phyloP scores from a whole-genome alignment of 2,113 vertebrate species.

The Columba janthina region DNA sequence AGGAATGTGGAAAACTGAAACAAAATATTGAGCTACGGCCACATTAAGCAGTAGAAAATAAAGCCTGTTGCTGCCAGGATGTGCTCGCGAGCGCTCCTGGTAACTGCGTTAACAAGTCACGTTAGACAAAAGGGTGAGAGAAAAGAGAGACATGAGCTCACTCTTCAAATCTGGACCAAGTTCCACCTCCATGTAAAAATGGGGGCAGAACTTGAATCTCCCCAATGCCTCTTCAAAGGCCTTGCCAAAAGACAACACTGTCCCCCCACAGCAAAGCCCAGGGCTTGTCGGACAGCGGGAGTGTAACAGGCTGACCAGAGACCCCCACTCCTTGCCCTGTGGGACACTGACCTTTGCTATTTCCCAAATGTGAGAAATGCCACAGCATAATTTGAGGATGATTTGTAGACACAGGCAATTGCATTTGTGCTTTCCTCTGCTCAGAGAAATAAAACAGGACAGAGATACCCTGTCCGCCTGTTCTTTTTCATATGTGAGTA shows the following conservation, averaged over 20 bases:
- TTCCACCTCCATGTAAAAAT: background rate
- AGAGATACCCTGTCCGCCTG: background rate
- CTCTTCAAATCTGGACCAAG: background rate
- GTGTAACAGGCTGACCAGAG: background rate
- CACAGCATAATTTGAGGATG: background rate
- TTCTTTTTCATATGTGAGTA: background rate
- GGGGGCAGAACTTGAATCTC: background rate
- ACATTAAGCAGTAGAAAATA: background rate
- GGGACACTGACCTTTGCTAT: background rate
- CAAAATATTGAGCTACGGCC: background rate
- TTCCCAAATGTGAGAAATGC: background rate
- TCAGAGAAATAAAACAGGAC: background rate
- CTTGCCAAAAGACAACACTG: background rate
- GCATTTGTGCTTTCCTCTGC: background rate
- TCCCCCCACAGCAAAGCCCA: background rate
- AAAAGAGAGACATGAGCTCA: background rate
- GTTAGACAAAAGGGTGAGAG: background rate
- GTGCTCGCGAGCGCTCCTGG: background rate
- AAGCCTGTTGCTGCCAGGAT: background rate
- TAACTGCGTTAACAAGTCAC: background rate
- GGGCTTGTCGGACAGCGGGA: background rate
- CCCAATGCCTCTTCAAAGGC: background rate
- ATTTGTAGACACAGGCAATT: background rate
- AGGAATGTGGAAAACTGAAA: background rate
- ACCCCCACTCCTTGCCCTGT: background rate